Conservation (phyloP, 2,113 vertebrate species). For the Pongo pygmaeus region DNA sequence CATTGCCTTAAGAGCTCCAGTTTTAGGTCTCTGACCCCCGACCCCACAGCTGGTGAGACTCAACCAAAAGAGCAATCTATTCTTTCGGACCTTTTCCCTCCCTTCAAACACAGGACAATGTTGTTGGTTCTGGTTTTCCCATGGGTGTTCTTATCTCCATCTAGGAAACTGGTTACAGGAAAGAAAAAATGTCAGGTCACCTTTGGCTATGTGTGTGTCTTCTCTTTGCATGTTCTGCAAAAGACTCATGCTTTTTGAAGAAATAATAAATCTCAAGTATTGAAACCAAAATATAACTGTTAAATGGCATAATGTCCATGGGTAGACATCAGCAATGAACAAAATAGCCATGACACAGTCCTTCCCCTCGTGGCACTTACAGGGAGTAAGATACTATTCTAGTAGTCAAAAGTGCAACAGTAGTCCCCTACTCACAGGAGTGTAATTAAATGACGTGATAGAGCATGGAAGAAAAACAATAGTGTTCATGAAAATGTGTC, state of each 20-base stretch:
- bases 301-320: not conserved
- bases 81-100: not conserved
- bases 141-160: not conserved
- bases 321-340: not conserved
- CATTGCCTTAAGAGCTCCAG: not conserved
- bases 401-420: not conserved
- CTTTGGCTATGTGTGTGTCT: not conserved
- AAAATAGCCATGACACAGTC: not conserved
- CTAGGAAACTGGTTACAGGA: not conserved
- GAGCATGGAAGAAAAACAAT: not conserved
- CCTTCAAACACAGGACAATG: not conserved
- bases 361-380: not conserved
- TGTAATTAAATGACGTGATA: rapidly evolving
- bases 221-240: not conserved
- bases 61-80: not conserved
- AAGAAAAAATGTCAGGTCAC: not conserved
- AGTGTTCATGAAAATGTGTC: not conserved
- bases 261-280: not conserved
- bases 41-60: not conserved
- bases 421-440: too few species aligned
- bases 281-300: not conserved
- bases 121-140: not conserved
- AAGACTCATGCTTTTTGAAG: not conserved
- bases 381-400: not conserved
- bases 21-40: not conserved